Percentiles rank a stretch among this genome's conserved stretches.
Evolutionary conservation across 1,140 invertebrate species (phyloP).

Genomic region (Helicoverpa zea): DNA sequence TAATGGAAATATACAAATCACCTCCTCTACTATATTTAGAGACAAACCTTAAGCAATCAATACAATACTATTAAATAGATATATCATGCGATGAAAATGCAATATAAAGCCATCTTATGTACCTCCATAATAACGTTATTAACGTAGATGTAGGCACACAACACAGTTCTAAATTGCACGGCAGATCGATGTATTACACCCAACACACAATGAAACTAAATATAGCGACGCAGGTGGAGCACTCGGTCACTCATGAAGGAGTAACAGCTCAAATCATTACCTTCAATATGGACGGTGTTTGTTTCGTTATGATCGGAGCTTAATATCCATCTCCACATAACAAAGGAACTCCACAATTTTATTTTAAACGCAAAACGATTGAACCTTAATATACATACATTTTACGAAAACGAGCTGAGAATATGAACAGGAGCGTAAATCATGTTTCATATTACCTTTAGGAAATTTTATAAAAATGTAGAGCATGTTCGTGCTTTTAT

Average conservation of each 20-base stretch:
- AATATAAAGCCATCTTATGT: not conserved
- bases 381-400: conserved; percentile 28
- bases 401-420: conserved; percentile 9
- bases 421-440: conserved; percentile 25
- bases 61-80: not conserved
- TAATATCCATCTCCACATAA: conserved; percentile 25
- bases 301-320: conserved; percentile 28
- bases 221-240: conserved; percentile 77
- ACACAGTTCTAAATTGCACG: conserved; percentile 60
- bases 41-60: not conserved
- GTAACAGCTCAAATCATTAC: conserved; percentile 61
- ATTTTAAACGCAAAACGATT: conserved; percentile 12
- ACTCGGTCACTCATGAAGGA: conserved; percentile 66
- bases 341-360: conserved; percentile 29
- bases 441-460: conserved; percentile 18
- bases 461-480: conserved; percentile 28
- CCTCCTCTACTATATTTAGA: no score
- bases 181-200: conserved; percentile 68
- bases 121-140: conserved; percentile 28
- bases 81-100: not conserved
- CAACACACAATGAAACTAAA: conserved; percentile 82
- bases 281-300: conserved; percentile 42
- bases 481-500: conserved; percentile 8
- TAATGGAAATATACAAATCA: no score
- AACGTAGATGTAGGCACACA: conserved; percentile 50